These are phyloP conservation scores for Prunella fulvescens DNA, from an alignment of 2,113 vertebrate genomes.

Conservation along the genomic window DNA sequence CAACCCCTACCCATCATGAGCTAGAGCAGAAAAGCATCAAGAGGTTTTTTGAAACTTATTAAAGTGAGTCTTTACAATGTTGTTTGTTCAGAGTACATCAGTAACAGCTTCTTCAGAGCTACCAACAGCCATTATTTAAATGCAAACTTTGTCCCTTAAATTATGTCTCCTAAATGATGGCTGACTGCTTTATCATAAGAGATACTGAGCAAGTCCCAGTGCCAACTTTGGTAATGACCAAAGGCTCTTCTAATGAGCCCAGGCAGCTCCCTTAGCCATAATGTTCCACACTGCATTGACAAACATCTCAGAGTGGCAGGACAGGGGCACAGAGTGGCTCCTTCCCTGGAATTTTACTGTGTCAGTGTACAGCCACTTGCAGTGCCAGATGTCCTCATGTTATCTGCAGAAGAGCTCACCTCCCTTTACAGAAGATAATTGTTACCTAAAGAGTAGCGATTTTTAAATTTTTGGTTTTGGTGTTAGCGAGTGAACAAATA, in stretches of 20 bases:
- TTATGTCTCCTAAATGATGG: neutral
- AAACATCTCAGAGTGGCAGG: neutral
- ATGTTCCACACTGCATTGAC: neutral
- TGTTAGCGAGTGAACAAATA: neutral
- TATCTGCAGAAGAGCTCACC: neutral
- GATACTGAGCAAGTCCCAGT: neutral
- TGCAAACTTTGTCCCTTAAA: neutral
- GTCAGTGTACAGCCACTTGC: neutral
- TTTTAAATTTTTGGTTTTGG: fast-evolving
- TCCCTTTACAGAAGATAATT: neutral
- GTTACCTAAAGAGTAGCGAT: neutral
- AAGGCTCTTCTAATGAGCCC: neutral
- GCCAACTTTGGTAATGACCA: neutral
- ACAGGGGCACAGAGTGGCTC: neutral
- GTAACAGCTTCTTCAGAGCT: neutral
- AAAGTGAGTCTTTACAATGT: neutral
- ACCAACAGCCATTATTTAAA: neutral
- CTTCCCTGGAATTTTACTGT: neutral
- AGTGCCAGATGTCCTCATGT: neutral
- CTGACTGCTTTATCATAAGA: neutral
- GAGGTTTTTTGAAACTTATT: neutral
- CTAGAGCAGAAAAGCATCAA: neutral
- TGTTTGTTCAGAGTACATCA: neutral
- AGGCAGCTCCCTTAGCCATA: neutral
- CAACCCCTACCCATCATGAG: neutral